Percentiles rank a stretch among this genome's conserved stretches.
Conservation (phyloP, 2,113 vertebrate species). For the Penelope pileata region DNA sequence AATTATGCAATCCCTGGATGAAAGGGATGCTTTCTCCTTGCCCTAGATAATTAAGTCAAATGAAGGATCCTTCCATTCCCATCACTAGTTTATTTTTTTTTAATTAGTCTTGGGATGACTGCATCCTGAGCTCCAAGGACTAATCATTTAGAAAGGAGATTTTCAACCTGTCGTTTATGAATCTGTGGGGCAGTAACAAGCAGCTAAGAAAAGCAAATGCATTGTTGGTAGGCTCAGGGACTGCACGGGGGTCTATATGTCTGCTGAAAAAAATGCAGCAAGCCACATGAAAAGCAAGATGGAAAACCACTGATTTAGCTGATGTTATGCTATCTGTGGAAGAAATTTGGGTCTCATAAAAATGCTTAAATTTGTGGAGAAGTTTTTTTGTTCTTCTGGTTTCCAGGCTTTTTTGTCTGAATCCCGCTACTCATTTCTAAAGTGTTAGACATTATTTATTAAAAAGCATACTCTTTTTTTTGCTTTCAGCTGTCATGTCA, state of each 20-base stretch:
- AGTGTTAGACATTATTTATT: background rate
- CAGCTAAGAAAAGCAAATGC: background rate
- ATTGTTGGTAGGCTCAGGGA: background rate
- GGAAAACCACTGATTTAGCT: background rate
- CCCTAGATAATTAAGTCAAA: constrained; percentile 51
- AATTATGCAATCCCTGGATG: constrained; percentile 31
- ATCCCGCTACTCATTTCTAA: background rate
- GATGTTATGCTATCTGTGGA: background rate
- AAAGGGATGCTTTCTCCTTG: constrained; percentile 59
- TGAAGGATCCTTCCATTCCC: constrained; percentile 39
- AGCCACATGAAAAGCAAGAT: background rate
- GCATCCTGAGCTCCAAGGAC: background rate
- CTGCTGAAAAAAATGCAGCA: background rate
- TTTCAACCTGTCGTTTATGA: background rate
- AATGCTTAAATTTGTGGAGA: background rate
- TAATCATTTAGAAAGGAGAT: constrained; percentile 5
- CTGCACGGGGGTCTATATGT: background rate
- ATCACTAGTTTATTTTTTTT: constrained; percentile 20
- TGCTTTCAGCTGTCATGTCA: background rate
- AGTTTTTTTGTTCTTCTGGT: background rate
- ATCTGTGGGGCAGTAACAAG: background rate
- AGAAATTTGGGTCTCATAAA: background rate
- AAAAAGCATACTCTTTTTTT: background rate
- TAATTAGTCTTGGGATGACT: constrained; percentile 7
- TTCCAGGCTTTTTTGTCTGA: background rate